Evolutionary conservation across 1,140 invertebrate species (phyloP).

Genomic region (Drosophila yakuba): DNA sequence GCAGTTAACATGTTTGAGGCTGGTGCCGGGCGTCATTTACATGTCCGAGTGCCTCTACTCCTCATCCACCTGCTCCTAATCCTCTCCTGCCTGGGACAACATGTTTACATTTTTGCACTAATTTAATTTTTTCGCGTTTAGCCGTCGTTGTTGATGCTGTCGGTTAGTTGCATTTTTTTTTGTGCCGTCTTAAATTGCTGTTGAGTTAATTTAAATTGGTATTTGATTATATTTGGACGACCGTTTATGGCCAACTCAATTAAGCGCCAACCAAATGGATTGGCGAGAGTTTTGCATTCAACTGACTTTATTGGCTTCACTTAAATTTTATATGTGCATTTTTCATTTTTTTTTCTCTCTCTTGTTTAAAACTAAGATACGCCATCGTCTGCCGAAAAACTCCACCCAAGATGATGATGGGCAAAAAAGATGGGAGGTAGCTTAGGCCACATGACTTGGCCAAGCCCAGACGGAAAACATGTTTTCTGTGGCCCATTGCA

Average conservation of each 20-base stretch:
- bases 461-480: slow-evolving; percentile 64
- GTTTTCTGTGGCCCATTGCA: slow-evolving; percentile 75
- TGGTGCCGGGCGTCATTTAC: slow-evolving; percentile 79
- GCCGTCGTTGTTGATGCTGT: slow-evolving; percentile 51
- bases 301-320: slow-evolving; percentile 25
- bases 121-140: slow-evolving; percentile 76
- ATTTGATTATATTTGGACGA: slow-evolving; percentile 80
- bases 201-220: slow-evolving; percentile 83
- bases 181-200: slow-evolving; percentile 72
- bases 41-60: slow-evolving; percentile 66
- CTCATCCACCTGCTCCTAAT: slow-evolving; percentile 31
- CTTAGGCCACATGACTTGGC: slow-evolving; percentile 38
- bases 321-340: slow-evolving; percentile 28
- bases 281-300: slow-evolving; percentile 71
- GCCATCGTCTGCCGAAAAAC: slow-evolving; percentile 44
- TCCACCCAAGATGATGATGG: slow-evolving; percentile 60
- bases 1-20: slow-evolving; percentile 77
- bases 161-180: slow-evolving; percentile 48
- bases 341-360: slow-evolving; percentile 32
- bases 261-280: slow-evolving; percentile 79
- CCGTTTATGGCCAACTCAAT: slow-evolving; percentile 81
- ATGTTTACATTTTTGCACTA: slow-evolving; percentile 83
- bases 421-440: slow-evolving; percentile 7
- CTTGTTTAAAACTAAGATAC: slow-evolving; percentile 13
- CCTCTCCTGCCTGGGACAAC: slow-evolving; percentile 52